These are phyloP conservation scores for Ectemnius cavifrons DNA, from an alignment of 2,888 invertebrate genomes.

Conservation along the genomic window DNA sequence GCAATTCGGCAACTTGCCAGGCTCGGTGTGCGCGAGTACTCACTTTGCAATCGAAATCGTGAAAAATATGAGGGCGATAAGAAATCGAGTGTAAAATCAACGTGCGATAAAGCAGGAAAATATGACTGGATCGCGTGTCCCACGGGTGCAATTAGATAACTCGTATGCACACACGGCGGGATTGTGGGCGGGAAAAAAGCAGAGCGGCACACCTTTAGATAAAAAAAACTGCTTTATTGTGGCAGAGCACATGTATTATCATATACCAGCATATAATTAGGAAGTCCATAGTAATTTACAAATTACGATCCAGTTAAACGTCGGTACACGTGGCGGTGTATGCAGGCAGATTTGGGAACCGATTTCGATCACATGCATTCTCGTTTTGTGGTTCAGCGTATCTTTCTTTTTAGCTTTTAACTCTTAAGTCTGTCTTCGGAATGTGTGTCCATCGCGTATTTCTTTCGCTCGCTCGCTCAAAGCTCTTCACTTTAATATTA, in stretches of 20 bases:
- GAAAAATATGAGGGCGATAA: neutral
- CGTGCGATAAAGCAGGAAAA: constrained; percentile 4
- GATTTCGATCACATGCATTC: constrained; percentile 52
- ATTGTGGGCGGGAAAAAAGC: constrained; percentile 26
- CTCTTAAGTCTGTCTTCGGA: too few relatives aligned
- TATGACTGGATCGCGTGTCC: neutral
- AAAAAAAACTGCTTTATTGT: constrained; percentile 78
- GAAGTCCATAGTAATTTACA: constrained; percentile 75
- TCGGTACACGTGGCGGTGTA: constrained; percentile 69
- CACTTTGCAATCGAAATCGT: neutral
- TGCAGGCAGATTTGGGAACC: constrained; percentile 64
- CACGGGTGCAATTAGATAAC: too few relatives aligned
- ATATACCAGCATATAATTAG: constrained; percentile 76
- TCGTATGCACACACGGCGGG: neutral
- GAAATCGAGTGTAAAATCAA: neutral
- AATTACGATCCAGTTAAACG: constrained; percentile 73
- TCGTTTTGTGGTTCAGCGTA: too few relatives aligned
- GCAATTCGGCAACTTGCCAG: neutral
- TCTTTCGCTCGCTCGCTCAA: constrained; percentile 21
- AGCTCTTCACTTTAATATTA: constrained; percentile 31
- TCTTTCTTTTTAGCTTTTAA: too few relatives aligned
- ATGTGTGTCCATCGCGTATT: constrained; percentile 37
- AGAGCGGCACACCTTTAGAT: constrained; percentile 57
- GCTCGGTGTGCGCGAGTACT: neutral
- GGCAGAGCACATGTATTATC: constrained; percentile 77